Conservation (phyloP, 2,888 invertebrate genomes). For the Drosophila mulleri region DNA sequence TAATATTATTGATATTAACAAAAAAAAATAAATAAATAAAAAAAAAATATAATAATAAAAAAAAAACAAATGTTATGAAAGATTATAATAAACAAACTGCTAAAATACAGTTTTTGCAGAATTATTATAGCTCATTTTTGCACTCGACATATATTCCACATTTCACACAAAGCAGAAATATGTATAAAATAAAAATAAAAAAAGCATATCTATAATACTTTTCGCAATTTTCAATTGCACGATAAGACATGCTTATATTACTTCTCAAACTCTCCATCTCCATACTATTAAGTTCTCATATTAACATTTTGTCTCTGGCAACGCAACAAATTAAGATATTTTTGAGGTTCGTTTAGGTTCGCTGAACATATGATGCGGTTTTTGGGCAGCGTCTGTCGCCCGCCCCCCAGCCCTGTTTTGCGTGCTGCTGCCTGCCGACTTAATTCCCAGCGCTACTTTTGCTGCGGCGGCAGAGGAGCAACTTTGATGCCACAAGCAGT, state of each 20-base stretch:
- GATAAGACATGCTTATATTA: background rate
- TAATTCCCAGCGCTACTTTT: conserved; percentile 36
- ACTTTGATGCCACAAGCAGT: conserved; percentile 41
- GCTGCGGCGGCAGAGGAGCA: conserved; percentile 37
- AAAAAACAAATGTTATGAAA: too few species aligned
- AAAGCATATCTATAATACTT: background rate
- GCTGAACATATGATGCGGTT: conserved; percentile 49
- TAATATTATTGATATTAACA: too few species aligned
- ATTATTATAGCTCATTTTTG: too few species aligned
- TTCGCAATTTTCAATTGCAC: background rate
- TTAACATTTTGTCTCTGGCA: conserved; percentile 52
- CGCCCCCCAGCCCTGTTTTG: background rate
- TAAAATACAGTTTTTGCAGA: too few species aligned
- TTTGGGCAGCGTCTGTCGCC: conserved; percentile 20
- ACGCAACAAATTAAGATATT: conserved; percentile 61
- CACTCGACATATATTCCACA: too few species aligned
- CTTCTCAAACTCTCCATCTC: background rate
- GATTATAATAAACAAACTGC: too few species aligned
- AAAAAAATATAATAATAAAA: too few species aligned
- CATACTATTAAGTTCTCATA: conserved; percentile 30
- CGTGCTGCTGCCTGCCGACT: background rate
- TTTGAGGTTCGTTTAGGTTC: conserved; percentile 38
- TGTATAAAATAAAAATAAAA: too few species aligned
- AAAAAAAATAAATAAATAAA: too few species aligned
- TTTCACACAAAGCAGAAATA: too few species aligned